Conservation (phyloP, 2,797 vertebrate species). For the Kryptolebias ocellatus region DNA sequence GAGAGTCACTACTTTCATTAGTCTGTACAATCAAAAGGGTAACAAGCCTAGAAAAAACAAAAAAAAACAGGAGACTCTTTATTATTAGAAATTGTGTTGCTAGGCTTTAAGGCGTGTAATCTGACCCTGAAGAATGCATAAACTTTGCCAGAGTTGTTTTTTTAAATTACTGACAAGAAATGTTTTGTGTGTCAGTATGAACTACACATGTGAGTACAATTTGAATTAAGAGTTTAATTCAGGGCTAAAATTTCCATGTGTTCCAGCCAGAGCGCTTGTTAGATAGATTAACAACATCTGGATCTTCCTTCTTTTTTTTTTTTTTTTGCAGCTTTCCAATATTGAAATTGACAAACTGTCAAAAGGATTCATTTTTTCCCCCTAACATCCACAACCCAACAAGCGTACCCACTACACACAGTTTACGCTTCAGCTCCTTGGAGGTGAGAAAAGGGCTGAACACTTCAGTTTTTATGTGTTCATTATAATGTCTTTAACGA, state of each 20-base stretch:
- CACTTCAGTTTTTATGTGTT: background rate
- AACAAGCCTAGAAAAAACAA: too few species aligned
- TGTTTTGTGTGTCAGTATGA: too few species aligned
- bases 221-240: too few species aligned
- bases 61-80: too few species aligned
- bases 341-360: background rate
- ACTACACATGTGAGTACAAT: too few species aligned
- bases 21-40: too few species aligned
- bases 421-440: slow-evolving; percentile 5
- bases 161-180: too few species aligned
- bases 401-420: background rate
- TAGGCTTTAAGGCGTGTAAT: too few species aligned
- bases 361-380: background rate
- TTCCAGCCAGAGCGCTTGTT: background rate
- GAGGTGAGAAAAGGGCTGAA: background rate
- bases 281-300: background rate
- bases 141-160: too few species aligned
- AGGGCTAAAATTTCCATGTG: background rate
- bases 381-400: background rate
- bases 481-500: slow-evolving; percentile 4
- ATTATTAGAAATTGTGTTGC: too few species aligned
- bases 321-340: background rate
- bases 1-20: too few species aligned
- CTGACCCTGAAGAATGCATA: too few species aligned
- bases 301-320: background rate